Conservation (phyloP, 1,140 invertebrate genomes). For the Centruroides sculpturatus region DNA sequence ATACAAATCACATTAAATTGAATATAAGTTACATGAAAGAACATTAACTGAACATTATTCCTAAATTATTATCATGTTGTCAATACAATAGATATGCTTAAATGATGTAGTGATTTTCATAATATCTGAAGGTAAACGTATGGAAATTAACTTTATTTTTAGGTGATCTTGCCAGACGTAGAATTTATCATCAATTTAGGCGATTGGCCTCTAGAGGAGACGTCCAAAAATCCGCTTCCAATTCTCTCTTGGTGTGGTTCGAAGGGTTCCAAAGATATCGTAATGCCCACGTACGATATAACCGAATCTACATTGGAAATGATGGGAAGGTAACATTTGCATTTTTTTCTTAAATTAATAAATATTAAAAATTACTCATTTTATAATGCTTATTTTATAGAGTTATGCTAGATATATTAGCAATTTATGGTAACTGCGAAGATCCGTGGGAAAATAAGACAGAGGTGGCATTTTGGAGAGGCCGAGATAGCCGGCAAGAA, state of each 20-base stretch:
- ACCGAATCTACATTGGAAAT: constrained; percentile 79
- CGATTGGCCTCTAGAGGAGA: constrained; percentile 70
- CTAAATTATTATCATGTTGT: too few relatives aligned
- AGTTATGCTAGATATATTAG: constrained; percentile 16
- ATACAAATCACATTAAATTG: too few relatives aligned
- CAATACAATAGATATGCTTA: too few relatives aligned
- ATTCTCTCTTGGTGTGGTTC: constrained; percentile 96
- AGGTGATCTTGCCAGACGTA: constrained; percentile 55
- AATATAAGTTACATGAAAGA: too few relatives aligned
- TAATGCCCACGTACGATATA: constrained; percentile 89
- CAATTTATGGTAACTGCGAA: constrained; percentile 14
- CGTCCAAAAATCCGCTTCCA: constrained; percentile 42
- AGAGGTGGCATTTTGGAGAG: constrained; percentile 73
- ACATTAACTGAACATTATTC: too few relatives aligned
- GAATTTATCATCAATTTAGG: constrained; percentile 89
- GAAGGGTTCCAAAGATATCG: constrained; percentile 64
- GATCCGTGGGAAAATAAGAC: constrained; percentile 55
- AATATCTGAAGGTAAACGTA: too few relatives aligned
- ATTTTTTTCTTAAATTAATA: constrained; percentile 3
- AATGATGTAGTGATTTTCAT: too few relatives aligned
- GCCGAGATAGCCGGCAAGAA: constrained; percentile 70
- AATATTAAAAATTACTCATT: neutral
- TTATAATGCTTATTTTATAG: constrained; percentile 7
- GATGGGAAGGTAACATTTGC: constrained; percentile 57
- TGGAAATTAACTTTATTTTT: neutral